Conservation (phyloP, 1,140 invertebrate species). For the Matsumurasca onukii region DNA sequence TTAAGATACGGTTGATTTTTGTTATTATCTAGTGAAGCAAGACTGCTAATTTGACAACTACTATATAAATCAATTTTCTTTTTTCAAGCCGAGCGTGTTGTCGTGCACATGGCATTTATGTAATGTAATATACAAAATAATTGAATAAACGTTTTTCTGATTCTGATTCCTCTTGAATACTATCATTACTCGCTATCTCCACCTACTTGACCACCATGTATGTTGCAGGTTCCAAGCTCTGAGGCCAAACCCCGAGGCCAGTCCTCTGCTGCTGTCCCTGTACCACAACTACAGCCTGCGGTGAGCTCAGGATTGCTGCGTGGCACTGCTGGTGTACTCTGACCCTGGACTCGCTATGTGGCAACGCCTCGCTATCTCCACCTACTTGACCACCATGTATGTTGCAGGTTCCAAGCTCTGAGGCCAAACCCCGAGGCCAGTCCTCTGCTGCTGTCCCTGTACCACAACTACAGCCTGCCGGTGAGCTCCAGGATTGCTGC, state of each 20-base stretch:
- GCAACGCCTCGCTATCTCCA: conserved; percentile 1
- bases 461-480: conserved; percentile 7
- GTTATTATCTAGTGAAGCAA: no score
- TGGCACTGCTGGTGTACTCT: not conserved
- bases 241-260: not conserved
- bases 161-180: no score
- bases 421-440: not conserved
- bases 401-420: conserved; percentile 7
- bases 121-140: no score
- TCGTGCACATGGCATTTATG: no score
- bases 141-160: no score
- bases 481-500: not conserved
- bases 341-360: not conserved
- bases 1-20: no score
- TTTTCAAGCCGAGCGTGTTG: no score
- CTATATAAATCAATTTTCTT: no score
- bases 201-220: no score
- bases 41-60: no score
- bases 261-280: not conserved
- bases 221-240: conserved; percentile 6
- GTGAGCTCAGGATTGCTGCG: not conserved
- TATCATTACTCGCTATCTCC: no score
- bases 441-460: conserved; percentile 4
- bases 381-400: no score
- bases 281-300: conserved; percentile 7